Percentiles rank a stretch among this genome's conserved stretches.
Conservation (phyloP, 2,113 vertebrate genomes). For the Chinchilla lanigera region DNA sequence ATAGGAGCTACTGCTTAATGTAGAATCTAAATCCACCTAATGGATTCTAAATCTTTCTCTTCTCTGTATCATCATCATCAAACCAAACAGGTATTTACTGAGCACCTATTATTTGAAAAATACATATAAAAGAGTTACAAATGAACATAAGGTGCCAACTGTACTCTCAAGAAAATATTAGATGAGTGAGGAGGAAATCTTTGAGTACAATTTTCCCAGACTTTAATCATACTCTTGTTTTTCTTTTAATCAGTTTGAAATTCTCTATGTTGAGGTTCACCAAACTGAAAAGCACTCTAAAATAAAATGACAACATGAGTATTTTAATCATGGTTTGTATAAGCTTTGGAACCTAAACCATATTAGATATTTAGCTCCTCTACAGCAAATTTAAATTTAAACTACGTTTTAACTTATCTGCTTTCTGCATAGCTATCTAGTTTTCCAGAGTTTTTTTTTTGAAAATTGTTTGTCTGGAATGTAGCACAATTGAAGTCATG, state of each 20-base stretch:
- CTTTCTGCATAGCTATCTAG: not conserved
- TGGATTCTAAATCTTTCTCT: slow-evolving; percentile 31
- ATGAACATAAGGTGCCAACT: not conserved
- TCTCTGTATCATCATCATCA: not conserved
- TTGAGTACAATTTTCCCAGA: not conserved
- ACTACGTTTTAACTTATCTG: not conserved
- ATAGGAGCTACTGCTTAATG: slow-evolving; percentile 36
- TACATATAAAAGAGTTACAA: not conserved
- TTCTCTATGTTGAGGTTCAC: not conserved
- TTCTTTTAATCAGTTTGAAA: slow-evolving; percentile 26
- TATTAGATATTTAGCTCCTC: slow-evolving; percentile 28
- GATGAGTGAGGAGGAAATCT: not conserved
- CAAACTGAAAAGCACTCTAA: not conserved
- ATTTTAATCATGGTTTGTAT: not conserved
- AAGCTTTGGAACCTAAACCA: not conserved
- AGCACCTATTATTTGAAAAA: not conserved
- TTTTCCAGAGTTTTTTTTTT: slow-evolving; percentile 21
- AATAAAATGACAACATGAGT: not conserved
- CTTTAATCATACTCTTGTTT: slow-evolving; percentile 18
- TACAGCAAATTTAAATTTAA: slow-evolving; percentile 34
- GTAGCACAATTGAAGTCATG: slow-evolving; percentile 21
- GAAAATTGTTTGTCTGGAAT: not conserved
- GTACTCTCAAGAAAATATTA: not conserved
- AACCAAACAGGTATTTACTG: slow-evolving; percentile 15
- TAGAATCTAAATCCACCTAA: not conserved